Evolutionary conservation across 2,888 invertebrate species (phyloP).

Genomic region (Habrosyne pyritoides): DNA sequence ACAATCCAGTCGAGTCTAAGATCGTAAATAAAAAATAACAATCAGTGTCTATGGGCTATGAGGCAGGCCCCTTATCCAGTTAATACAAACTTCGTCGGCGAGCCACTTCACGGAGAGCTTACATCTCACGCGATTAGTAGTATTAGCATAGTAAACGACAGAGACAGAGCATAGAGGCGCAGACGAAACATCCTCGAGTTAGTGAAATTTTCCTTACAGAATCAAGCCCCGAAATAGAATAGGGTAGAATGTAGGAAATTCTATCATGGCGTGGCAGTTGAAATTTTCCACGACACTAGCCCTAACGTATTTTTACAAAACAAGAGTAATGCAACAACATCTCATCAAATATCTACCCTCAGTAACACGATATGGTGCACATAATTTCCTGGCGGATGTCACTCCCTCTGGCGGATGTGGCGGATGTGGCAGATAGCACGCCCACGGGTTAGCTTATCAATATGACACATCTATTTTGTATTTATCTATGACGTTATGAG

Average conservation of each 20-base stretch:
- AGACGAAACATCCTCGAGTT: too few relatives aligned
- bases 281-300: too few relatives aligned
- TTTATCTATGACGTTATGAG: background rate
- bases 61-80: background rate
- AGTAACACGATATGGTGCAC: background rate
- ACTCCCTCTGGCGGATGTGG: slow-evolving; percentile 1
- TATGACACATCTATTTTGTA: background rate
- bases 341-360: background rate
- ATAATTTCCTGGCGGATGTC: slow-evolving; percentile 5
- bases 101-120: too few relatives aligned
- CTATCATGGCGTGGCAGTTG: too few relatives aligned
- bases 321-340: background rate
- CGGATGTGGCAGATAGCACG: too few relatives aligned
- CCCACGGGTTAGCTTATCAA: background rate
- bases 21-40: slow-evolving; percentile 49
- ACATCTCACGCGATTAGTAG: too few relatives aligned
- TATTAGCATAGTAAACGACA: too few relatives aligned
- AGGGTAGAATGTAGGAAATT: background rate
- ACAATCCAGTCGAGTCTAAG: slow-evolving; percentile 38
- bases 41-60: slow-evolving; percentile 38
- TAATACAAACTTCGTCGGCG: too few relatives aligned
- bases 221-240: too few relatives aligned
- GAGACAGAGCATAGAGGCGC: too few relatives aligned
- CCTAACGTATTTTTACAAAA: background rate
- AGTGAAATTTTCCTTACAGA: too few relatives aligned